Percentiles rank a stretch among this genome's conserved stretches.
Conservation (phyloP, 1,140 invertebrate species). For the Bombus balteatus region DNA sequence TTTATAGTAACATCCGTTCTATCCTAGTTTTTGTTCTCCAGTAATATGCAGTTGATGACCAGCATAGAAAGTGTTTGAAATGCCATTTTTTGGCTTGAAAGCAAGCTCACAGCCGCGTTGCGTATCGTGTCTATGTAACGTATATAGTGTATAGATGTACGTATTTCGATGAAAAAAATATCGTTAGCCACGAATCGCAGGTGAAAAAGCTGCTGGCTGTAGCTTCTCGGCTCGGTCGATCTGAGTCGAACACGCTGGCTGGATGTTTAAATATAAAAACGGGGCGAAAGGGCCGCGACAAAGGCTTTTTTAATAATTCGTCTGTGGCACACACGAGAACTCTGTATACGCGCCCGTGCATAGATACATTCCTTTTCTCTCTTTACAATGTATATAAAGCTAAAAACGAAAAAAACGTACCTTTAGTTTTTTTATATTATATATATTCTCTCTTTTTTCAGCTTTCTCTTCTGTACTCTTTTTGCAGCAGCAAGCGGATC, state of each 20-base stretch:
- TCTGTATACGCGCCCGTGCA: no score
- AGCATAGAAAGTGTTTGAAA: not conserved
- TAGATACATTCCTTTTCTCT: no score
- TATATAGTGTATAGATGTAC: not conserved
- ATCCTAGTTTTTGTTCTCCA: not conserved
- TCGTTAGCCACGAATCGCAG: not conserved
- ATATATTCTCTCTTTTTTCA: not conserved
- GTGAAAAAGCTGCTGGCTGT: not conserved
- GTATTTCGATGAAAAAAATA: slow-evolving; percentile 30
- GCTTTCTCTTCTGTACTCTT: not conserved
- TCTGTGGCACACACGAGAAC: not conserved
- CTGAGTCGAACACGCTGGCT: not conserved
- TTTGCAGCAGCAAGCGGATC: no score
- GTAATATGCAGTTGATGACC: not conserved
- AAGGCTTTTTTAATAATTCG: slow-evolving; percentile 39
- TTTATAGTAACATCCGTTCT: not conserved
- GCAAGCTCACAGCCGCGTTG: not conserved
- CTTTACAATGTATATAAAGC: no score
- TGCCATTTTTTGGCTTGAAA: not conserved
- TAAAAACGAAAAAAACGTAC: no score
- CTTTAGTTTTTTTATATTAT: not conserved
- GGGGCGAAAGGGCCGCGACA: slow-evolving; percentile 4
- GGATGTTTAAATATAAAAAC: slow-evolving; percentile 19
- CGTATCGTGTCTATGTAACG: no score
- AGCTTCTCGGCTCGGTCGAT: not conserved